Evolutionary conservation across 2,113 vertebrate species (phyloP).

Genomic region (Lophius piscatorius): DNA sequence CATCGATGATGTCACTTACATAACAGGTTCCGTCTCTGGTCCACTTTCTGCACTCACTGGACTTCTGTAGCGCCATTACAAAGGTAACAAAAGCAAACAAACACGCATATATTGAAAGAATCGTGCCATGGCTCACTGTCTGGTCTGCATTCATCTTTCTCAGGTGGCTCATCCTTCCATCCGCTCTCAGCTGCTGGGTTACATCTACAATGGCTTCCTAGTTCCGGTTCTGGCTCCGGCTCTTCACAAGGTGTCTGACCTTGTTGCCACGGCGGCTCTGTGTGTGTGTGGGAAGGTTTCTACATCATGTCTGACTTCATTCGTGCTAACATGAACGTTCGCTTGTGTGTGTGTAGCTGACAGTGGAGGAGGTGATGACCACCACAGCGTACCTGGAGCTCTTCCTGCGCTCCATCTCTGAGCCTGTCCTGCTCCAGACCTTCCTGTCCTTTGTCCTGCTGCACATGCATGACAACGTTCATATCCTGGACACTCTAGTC

Average conservation of each 20-base stretch:
- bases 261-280: background rate
- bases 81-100: constrained; percentile 79
- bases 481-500: constrained; percentile 92
- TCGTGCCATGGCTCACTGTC: background rate
- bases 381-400: constrained; percentile 95
- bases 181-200: constrained; percentile 89
- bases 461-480: constrained; percentile 90
- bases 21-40: constrained; percentile 86
- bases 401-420: constrained; percentile 89
- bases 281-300: too few relatives aligned
- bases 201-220: constrained; percentile 97
- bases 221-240: constrained; percentile 96
- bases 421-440: constrained; percentile 90
- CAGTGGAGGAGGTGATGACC: constrained; percentile 96
- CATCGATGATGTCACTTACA: background rate
- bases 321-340: background rate
- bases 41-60: constrained; percentile 94
- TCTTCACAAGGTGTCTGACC: constrained; percentile 89
- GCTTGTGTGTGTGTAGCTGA: constrained; percentile 77
- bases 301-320: too few relatives aligned
- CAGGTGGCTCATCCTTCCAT: constrained; percentile 92
- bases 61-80: constrained; percentile 94
- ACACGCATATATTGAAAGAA: background rate
- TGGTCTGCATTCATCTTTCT: background rate
- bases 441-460: constrained; percentile 94